Percentiles rank a stretch among this genome's conserved stretches.
phyloP scores from a whole-genome alignment of 2,888 invertebrate species.

The Lottia gigantea region DNA sequence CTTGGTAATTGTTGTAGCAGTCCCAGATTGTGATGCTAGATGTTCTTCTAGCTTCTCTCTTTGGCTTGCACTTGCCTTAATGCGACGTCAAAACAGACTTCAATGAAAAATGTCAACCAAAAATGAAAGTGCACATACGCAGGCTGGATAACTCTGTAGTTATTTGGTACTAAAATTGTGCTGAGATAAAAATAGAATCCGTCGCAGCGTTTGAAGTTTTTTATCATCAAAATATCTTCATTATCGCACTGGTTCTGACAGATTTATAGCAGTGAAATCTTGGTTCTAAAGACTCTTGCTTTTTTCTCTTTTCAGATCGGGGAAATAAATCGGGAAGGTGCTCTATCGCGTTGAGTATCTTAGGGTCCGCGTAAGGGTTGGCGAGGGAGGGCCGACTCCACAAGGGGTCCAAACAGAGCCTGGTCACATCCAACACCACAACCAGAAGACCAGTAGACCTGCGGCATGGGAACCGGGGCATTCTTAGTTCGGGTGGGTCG shows the following conservation, averaged over 20 bases:
- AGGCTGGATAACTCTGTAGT: background rate
- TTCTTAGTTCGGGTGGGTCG: slow-evolving; percentile 5
- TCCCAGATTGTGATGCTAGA: too few species aligned
- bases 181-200: slow-evolving; percentile 3
- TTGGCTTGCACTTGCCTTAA: too few species aligned
- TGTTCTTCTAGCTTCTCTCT: too few species aligned
- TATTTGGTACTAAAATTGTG: background rate
- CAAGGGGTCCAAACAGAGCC: background rate
- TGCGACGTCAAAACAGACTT: too few species aligned
- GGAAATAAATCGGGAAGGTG: slow-evolving; percentile 47
- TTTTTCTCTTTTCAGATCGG: slow-evolving; percentile 42
- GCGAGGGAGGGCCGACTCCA: slow-evolving; percentile 8
- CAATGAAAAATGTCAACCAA: too few species aligned
- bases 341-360: slow-evolving; percentile 22
- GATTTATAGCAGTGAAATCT: too few species aligned
- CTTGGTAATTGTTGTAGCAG: too few species aligned
- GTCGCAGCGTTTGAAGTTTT: slow-evolving; percentile 11
- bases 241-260: slow-evolving; percentile 11
- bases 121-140: too few species aligned
- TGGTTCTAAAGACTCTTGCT: background rate
- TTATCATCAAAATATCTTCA: slow-evolving; percentile 10
- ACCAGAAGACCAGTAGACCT: background rate
- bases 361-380: slow-evolving; percentile 7
- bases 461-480: background rate
- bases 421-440: background rate